phyloP scores from a whole-genome alignment of 2,797 vertebrate genomes.

The Eremophila alpestris region DNA sequence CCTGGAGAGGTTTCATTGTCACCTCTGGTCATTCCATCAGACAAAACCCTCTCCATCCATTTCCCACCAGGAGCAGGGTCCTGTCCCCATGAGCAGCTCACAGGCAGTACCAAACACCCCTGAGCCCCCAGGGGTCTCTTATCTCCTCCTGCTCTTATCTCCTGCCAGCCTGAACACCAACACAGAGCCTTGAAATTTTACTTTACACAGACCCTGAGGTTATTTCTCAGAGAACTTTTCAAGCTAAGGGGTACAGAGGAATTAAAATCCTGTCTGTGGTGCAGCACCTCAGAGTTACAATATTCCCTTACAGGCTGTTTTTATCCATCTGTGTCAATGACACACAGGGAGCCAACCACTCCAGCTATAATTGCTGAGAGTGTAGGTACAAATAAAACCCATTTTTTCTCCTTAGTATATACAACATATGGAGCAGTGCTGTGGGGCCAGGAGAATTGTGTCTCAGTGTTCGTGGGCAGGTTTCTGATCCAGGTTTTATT shows the following conservation, averaged over 20 bases:
- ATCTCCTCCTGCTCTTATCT: not conserved
- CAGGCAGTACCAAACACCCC: fast-evolving
- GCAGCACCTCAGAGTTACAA: not conserved
- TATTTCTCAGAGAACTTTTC: not conserved
- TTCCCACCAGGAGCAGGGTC: fast-evolving
- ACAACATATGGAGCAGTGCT: conserved; percentile 20
- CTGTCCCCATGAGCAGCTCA: fast-evolving
- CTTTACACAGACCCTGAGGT: not conserved
- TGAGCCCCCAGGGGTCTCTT: not conserved
- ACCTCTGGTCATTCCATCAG: fast-evolving
- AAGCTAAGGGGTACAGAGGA: not conserved
- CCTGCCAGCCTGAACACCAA: not conserved
- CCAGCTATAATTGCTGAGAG: not conserved
- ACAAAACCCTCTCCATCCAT: not conserved
- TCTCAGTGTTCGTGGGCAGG: not conserved
- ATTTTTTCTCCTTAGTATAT: conserved; percentile 9
- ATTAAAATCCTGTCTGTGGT: not conserved
- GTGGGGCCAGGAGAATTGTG: not conserved
- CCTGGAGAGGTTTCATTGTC: fast-evolving
- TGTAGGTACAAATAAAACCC: conserved; percentile 30
- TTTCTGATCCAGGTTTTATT: not conserved
- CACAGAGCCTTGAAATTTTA: not conserved
- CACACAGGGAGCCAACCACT: not conserved
- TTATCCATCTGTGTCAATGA: conserved; percentile 13
- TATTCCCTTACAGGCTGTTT: not conserved